Percentiles rank a stretch among this genome's conserved stretches.
phyloP scores from a whole-genome alignment of 2,113 vertebrate species.

The Struthidea cinerea region DNA sequence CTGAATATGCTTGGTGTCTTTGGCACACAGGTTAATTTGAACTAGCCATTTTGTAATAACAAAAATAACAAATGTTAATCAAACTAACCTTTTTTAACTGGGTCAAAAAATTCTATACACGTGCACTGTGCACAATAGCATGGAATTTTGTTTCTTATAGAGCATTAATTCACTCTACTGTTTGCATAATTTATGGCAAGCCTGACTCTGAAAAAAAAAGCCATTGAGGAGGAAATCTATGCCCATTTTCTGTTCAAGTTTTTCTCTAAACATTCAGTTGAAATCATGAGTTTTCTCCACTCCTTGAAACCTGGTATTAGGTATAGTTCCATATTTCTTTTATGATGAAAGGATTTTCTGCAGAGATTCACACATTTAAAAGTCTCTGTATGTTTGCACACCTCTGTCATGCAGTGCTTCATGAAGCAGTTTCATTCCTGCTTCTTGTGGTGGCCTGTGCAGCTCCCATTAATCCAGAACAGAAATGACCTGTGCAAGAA shows the following conservation, averaged over 20 bases:
- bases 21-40: conserved; percentile 52
- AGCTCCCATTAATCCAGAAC: neutral
- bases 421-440: neutral
- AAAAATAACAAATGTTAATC: conserved; percentile 64
- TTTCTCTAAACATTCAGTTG: neutral
- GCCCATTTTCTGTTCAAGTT: neutral
- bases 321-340: neutral
- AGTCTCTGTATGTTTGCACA: neutral
- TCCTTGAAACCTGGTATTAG: neutral
- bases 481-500: neutral
- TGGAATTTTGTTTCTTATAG: neutral
- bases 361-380: neutral
- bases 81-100: conserved; percentile 46
- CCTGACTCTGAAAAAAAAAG: neutral
- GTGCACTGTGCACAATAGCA: neutral
- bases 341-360: neutral
- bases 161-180: neutral
- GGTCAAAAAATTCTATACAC: neutral
- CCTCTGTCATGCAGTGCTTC: neutral
- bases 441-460: neutral
- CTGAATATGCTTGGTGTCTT: conserved; percentile 52
- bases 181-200: neutral
- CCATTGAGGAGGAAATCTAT: neutral
- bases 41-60: conserved; percentile 48
- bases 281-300: neutral